These are phyloP conservation scores for Nibea coibor DNA, from an alignment of 2,113 vertebrate genomes.

Conservation along the genomic window DNA sequence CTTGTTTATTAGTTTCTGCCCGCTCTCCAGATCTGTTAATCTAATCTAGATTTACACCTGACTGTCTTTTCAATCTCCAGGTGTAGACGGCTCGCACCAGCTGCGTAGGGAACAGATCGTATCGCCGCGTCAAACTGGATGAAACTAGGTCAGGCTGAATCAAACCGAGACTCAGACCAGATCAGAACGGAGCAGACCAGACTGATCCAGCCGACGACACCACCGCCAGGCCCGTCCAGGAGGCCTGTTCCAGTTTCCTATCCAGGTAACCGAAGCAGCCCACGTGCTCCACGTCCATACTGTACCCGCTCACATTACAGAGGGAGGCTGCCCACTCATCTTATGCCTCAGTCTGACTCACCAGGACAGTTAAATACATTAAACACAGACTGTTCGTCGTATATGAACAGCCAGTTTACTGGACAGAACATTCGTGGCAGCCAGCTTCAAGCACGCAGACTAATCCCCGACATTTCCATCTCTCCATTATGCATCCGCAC, in stretches of 20 bases:
- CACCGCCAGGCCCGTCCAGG: slow-evolving; percentile 42
- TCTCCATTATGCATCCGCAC: background rate
- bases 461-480: background rate
- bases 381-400: background rate
- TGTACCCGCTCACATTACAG: slow-evolving; percentile 31
- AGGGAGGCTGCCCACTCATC: background rate
- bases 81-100: slow-evolving; percentile 10
- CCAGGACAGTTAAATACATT: background rate
- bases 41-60: background rate
- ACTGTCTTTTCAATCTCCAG: slow-evolving; percentile 36
- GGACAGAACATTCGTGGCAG: background rate
- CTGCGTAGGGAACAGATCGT: slow-evolving; percentile 44
- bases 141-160: slow-evolving; percentile 54
- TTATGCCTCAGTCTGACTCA: slow-evolving; percentile 7
- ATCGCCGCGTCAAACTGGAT: slow-evolving; percentile 43
- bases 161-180: slow-evolving; percentile 51
- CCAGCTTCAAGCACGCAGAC: background rate
- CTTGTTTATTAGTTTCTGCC: background rate
- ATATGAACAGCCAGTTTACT: too few species aligned
- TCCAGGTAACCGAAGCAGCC: slow-evolving; percentile 63
- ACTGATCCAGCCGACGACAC: slow-evolving; percentile 35
- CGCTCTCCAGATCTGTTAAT: background rate
- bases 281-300: background rate
- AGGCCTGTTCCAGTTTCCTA: slow-evolving; percentile 71
- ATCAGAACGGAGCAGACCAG: slow-evolving; percentile 35